Conservation (phyloP, 2,888 invertebrate genomes). For the Diogma glabrata region DNA sequence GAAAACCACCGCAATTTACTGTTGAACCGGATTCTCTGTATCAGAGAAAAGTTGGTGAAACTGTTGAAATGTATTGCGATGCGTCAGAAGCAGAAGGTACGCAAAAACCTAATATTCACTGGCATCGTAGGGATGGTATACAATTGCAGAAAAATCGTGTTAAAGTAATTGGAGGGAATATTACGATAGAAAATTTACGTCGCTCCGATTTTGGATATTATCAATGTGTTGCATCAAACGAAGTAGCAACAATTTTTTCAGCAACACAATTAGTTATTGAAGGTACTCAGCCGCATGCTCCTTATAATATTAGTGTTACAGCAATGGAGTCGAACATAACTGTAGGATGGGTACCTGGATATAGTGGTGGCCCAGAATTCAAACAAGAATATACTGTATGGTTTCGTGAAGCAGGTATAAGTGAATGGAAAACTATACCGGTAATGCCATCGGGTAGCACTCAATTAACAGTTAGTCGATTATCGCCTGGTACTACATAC, state of each 20-base stretch:
- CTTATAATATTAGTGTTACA: slow-evolving; percentile 85
- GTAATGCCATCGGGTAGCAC: slow-evolving; percentile 89
- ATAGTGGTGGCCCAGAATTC: slow-evolving; percentile 90
- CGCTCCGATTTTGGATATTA: slow-evolving; percentile 89
- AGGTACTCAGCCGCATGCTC: slow-evolving; percentile 94
- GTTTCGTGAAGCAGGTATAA: slow-evolving; percentile 79
- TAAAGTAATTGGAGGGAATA: slow-evolving; percentile 72
- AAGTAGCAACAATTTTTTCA: slow-evolving; percentile 89
- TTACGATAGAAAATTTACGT: slow-evolving; percentile 78
- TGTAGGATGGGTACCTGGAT: slow-evolving; percentile 86
- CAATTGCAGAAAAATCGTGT: slow-evolving; percentile 71
- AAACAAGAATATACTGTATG: slow-evolving; percentile 92
- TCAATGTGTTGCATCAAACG: slow-evolving; percentile 91
- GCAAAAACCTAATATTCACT: slow-evolving; percentile 78
- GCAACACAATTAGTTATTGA: slow-evolving; percentile 82
- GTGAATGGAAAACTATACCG: slow-evolving; percentile 87
- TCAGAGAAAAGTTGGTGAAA: slow-evolving; percentile 80
- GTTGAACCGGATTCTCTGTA: slow-evolving; percentile 85
- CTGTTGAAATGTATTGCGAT: slow-evolving; percentile 90
- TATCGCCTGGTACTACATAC: slow-evolving; percentile 82
- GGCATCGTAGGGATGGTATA: slow-evolving; percentile 78
- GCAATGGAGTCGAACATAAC: slow-evolving; percentile 85
- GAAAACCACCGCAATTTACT: slow-evolving; percentile 87
- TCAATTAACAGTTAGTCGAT: slow-evolving; percentile 75
- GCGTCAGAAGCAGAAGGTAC: slow-evolving; percentile 87